Percentiles rank a stretch among this genome's conserved stretches.
phyloP scores from a whole-genome alignment of 1,140 invertebrate species.

The Lysiphlebus fabarum region DNA sequence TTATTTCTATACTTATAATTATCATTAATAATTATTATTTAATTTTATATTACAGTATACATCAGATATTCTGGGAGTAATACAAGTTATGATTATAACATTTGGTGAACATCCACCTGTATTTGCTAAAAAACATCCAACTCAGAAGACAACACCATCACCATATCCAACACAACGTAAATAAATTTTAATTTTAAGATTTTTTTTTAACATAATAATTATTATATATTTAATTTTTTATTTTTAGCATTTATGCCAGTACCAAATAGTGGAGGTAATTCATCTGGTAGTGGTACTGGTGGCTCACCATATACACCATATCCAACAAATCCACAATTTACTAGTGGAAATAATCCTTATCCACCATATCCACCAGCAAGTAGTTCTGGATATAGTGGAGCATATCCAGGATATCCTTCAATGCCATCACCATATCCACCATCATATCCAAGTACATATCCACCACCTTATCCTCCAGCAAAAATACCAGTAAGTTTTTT shows the following conservation, averaged over 20 bases:
- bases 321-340: constrained; percentile 39
- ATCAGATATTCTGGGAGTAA: constrained; percentile 81
- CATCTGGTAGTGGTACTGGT: constrained; percentile 30
- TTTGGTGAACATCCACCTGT: constrained; percentile 96
- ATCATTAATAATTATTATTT: constrained; percentile 7
- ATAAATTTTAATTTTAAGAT: constrained; percentile 23
- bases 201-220: constrained; percentile 15
- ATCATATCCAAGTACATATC: constrained; percentile 44
- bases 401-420: constrained; percentile 27
- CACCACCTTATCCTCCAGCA: constrained; percentile 35
- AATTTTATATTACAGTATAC: constrained; percentile 63
- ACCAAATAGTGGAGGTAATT: constrained; percentile 46
- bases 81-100: constrained; percentile 87
- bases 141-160: constrained; percentile 43
- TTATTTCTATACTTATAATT: constrained; percentile 12
- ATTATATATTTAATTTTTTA: constrained; percentile 21
- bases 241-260: constrained; percentile 64
- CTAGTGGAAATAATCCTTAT: constrained; percentile 35
- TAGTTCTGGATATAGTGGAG: constrained; percentile 14
- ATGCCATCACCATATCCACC: constrained; percentile 28
- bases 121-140: constrained; percentile 68
- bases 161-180: constrained; percentile 65
- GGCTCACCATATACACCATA: constrained; percentile 37
- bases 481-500: constrained; percentile 42
- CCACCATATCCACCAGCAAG: constrained; percentile 43